A percentile compares a stretch with the other conserved stretches of the same genome.
Evolutionary conservation across 2,113 vertebrate genomes (phyloP).

Genomic region (Leucosticte australis): DNA sequence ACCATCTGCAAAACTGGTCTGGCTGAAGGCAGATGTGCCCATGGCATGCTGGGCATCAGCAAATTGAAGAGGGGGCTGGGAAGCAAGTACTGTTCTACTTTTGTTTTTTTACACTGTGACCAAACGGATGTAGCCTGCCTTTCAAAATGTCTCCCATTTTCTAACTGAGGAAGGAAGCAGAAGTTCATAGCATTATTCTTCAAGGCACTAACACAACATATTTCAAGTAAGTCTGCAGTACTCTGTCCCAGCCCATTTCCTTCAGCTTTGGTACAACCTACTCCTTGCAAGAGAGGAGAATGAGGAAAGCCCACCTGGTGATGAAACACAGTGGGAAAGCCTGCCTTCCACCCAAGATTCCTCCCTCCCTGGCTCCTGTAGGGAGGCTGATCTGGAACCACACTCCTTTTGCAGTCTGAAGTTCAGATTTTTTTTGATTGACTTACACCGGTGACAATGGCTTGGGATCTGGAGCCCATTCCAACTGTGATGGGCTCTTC

Average conservation of each 20-base stretch:
- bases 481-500: not conserved
- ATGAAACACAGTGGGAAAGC: not conserved
- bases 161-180: not conserved
- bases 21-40: not conserved
- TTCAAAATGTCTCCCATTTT: not conserved
- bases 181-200: not conserved
- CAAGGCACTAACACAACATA: not conserved
- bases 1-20: not conserved
- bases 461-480: too few relatives aligned
- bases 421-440: fast-evolving
- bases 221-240: not conserved
- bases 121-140: not conserved
- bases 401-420: not conserved
- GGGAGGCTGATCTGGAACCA: not conserved
- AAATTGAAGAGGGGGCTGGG: not conserved
- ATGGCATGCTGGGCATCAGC: not conserved
- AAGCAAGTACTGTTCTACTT: not conserved
- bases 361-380: not conserved
- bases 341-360: not conserved
- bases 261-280: not conserved
- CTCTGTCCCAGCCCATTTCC: not conserved
- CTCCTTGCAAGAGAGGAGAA: not conserved
- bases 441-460: not conserved
- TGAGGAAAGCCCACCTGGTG: not conserved
- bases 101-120: not conserved